Base-by-base conservation (phyloP, 1,140 invertebrate species). In the Lanistes nyassanus region DNA sequence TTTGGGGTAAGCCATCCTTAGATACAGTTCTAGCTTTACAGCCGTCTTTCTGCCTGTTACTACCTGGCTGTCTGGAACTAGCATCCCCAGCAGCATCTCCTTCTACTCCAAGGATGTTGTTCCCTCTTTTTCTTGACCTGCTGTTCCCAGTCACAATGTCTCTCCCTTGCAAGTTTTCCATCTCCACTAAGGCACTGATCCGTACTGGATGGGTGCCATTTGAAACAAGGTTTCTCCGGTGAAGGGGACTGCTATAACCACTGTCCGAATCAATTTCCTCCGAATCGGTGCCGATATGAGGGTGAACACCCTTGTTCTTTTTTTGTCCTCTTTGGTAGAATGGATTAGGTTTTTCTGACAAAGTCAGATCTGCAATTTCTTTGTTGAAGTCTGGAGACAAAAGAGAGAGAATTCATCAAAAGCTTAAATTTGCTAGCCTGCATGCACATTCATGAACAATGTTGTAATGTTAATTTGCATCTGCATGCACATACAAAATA, bases 201-300 rank as follows among this genome's bases (percentile, higher is more conserved):
- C 65, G 70, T 1, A 66, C 73, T 4, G 82, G 78, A 53, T 85
- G 80, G 0, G 81, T 85, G 9, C 81, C 84, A 67, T 71, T 82
- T 9, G 81, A 82, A 9, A 82, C 79, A n/a, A 82, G 67, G 71
- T 85, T 87, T 42, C 78, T 71, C 11, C 79, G 78, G 53, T 87
- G 86, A 19, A 84, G 76, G 6, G 86, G 86, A 72, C 85, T 86
- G 70, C 80, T 84, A 74, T 87, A 87, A 7, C 86, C 86, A 73
- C 84, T 85, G 82, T 87, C 86, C 0, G 83, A 84, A 71, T 87
- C 84, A 7, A 80, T 66, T 34, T 81, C 79, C 71, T 83, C 82
- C 13, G 77, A 76, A 39, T 82, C 79, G 2, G 79, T 80, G 47
- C 67, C 76, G n/a, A 58, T n/a, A 26, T 42, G 31, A 19, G 69